Evolutionary conservation across 1,140 invertebrate genomes (phyloP).

Genomic region (Drosophila arawakana): DNA sequence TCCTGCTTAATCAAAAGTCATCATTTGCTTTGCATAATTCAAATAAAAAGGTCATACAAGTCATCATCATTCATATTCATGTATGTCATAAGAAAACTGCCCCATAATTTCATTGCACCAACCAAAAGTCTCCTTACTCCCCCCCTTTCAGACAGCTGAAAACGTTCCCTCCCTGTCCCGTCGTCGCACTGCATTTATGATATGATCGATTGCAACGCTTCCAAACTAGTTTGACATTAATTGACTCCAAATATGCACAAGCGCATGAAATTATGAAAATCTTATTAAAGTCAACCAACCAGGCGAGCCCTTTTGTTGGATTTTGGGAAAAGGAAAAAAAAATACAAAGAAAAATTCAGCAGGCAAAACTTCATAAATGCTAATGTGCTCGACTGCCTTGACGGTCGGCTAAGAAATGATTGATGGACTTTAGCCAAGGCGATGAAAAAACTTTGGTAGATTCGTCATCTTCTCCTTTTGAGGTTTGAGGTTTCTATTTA

Average conservation of each 20-base stretch:
- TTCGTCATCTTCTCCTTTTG: conserved; percentile 8
- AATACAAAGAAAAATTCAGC: conserved; percentile 41
- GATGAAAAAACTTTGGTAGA: conserved; percentile 47
- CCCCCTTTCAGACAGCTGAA: conserved; percentile 19
- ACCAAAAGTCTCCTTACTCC: not conserved
- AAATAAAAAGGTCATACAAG: conserved; percentile 27
- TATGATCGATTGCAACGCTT: conserved; percentile 72
- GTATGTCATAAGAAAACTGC: conserved; percentile 57
- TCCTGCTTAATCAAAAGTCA: conserved; percentile 45
- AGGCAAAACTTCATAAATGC: conserved; percentile 75
- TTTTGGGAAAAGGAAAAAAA: conserved; percentile 10
- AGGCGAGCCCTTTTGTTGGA: conserved; percentile 33
- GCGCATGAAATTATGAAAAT: conserved; percentile 81
- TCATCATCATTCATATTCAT: conserved; percentile 72
- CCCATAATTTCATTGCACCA: conserved; percentile 65
- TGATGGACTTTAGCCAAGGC: conserved; percentile 59
- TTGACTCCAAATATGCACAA: conserved; percentile 82
- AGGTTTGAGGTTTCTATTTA: conserved; percentile 56
- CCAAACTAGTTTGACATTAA: conserved; percentile 79
- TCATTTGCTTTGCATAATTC: conserved; percentile 39
- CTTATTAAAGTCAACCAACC: conserved; percentile 75
- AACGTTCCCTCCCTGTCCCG: not conserved
- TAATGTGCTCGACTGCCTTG: conserved; percentile 67
- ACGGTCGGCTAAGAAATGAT: conserved; percentile 66
- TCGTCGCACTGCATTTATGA: conserved; percentile 59